phyloP scores from a whole-genome alignment of 2,888 invertebrate genomes.

The Trissoscelio sp. region DNA sequence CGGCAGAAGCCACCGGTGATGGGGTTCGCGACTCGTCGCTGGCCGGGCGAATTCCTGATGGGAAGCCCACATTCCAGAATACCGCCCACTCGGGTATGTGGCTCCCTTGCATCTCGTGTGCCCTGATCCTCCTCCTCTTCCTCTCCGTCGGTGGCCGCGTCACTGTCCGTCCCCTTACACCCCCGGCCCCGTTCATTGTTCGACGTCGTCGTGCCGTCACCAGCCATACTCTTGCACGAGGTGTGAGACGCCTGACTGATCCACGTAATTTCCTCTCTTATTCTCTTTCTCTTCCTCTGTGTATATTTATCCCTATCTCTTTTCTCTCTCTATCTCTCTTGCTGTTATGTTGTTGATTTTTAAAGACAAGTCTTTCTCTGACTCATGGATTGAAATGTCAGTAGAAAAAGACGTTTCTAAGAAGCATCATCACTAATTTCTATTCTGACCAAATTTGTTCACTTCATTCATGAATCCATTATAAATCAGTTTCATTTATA shows the following conservation, averaged over 20 bases:
- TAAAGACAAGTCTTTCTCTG: not conserved
- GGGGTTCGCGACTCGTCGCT: constrained; percentile 72
- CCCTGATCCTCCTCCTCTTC: constrained; percentile 71
- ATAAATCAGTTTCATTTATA: too few relatives aligned
- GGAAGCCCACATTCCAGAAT: constrained; percentile 82
- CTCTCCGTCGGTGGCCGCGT: constrained; percentile 63
- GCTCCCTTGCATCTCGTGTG: constrained; percentile 78
- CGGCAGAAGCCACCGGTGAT: constrained; percentile 79
- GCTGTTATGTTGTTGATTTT: not conserved
- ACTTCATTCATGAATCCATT: too few relatives aligned
- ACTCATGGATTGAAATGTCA: constrained; percentile 10
- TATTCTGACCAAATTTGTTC: not conserved
- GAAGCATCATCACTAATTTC: too few relatives aligned
- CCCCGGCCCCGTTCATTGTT: constrained; percentile 78
- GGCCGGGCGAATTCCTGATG: constrained; percentile 78
- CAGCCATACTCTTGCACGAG: constrained; percentile 76
- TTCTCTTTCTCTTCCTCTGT: not conserved
- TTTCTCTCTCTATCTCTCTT: not conserved
- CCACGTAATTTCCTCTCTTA: not conserved
- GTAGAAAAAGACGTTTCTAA: not conserved
- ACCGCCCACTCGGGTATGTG: constrained; percentile 83
- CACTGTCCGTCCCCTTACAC: constrained; percentile 70
- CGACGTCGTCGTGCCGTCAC: constrained; percentile 75
- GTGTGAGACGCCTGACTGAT: constrained; percentile 28
- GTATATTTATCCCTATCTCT: not conserved